phyloP scores from a whole-genome alignment of 2,113 vertebrate species.

The Halichoeres trimaculatus region DNA sequence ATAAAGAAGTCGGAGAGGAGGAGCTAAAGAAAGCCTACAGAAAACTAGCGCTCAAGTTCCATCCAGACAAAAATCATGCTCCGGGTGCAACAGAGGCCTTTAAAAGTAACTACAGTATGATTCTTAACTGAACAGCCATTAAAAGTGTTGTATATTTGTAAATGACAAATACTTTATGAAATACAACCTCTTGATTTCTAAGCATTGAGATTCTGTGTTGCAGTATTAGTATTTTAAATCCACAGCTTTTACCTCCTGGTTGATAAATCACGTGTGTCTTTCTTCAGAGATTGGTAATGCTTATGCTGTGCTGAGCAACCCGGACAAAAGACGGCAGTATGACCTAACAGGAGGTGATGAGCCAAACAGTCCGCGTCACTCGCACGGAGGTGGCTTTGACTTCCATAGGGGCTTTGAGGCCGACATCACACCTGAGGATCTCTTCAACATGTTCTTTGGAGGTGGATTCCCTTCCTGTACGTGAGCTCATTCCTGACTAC shows the following conservation, averaged over 20 bases:
- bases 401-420: constrained; percentile 96
- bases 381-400: constrained; percentile 90
- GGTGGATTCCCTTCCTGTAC: constrained; percentile 95
- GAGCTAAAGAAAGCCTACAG: constrained; percentile 98
- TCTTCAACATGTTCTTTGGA: constrained; percentile 99
- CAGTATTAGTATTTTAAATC: neutral
- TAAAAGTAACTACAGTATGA: constrained; percentile 85
- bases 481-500: constrained; percentile 13
- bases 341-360: constrained; percentile 93
- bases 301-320: constrained; percentile 95
- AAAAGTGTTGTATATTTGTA: neutral
- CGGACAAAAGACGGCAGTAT: constrained; percentile 94
- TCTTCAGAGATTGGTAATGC: constrained; percentile 95
- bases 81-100: constrained; percentile 98
- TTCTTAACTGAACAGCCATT: neutral
- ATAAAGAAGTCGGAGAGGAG: constrained; percentile 93
- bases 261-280: neutral
- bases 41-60: constrained; percentile 97
- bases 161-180: neutral
- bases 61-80: constrained; percentile 97
- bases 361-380: constrained; percentile 85
- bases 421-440: constrained; percentile 97
- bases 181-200: neutral
- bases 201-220: neutral
- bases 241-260: neutral